A percentile compares a stretch with the other conserved stretches of the same genome.
phyloP scores from a whole-genome alignment of 1,140 invertebrate genomes.

The Bombus breviceps region DNA sequence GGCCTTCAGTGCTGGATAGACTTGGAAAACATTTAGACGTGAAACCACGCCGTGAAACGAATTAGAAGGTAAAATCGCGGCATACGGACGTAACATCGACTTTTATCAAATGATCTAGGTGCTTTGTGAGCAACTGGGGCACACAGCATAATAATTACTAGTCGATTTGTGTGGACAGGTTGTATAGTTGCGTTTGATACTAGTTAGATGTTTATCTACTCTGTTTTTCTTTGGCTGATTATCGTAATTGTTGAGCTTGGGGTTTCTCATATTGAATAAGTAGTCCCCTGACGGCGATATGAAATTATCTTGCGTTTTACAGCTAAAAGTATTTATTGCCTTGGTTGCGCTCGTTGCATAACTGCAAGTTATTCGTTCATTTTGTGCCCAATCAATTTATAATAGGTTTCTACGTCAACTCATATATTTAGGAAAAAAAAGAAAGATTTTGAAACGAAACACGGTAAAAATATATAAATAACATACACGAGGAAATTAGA shows the following conservation, averaged over 20 bases:
- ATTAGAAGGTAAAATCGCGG: not conserved
- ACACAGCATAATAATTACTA: not conserved
- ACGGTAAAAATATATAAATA: too few species aligned
- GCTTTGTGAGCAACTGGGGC: not conserved
- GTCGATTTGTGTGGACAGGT: slow-evolving; percentile 4
- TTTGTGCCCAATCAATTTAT: not conserved
- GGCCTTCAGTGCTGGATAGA: not conserved
- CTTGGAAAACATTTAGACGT: slow-evolving; percentile 18
- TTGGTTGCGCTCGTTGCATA: not conserved
- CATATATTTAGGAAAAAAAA: too few species aligned
- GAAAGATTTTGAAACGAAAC: too few species aligned
- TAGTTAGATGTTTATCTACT: not conserved
- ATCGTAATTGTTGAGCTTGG: not conserved
- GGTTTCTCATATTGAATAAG: not conserved
- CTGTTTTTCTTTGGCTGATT: not conserved
- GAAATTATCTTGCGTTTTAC: not conserved
- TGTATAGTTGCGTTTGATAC: not conserved
- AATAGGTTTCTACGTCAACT: too few species aligned
- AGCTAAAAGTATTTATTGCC: not conserved
- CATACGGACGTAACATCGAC: not conserved
- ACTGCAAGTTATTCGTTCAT: not conserved
- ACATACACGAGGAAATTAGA: too few species aligned
- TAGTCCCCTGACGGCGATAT: not conserved
- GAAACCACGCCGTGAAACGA: not conserved
- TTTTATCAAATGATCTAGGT: not conserved